Evolutionary conservation across 2,888 invertebrate species (phyloP), one percentile per base, ranked within the genome.

Genomic region (Acanthosepion esculentum): DNA sequence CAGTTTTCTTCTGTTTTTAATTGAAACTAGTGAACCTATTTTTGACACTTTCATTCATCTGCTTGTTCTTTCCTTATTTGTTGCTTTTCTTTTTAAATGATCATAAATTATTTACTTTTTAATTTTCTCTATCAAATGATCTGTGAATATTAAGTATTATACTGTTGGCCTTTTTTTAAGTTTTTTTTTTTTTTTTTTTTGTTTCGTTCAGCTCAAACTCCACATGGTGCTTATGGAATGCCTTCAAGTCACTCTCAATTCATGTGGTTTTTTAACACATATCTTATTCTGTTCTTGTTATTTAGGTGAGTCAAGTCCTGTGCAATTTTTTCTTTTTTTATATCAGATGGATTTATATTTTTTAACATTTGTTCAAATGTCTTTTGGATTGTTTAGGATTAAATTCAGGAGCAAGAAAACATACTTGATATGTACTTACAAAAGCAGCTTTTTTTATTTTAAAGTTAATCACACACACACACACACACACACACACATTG

Each of bases 201-300:
- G 23, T 92, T 92, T 93, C 18, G 33, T 93, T 93, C 48, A 93
- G 93, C 48, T 93, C 93, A 93, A 53, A 93, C 53, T 93, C 50
- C 15, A n/a, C 48, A 53, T 50, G 50, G 93, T 93, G 53, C 53
- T 93, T 97, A 97, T 96, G 98, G 97, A 91, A 99, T 99, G 99
- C 99, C 99, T 94, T 99, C 99, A 64, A 98, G 98, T 95, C 99
- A 99, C 98, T 98, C 99, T 96, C 99, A 99, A 98, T 98, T 99
- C 97, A 98, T 98, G 98, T 99, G 99, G 98, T 99, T 99, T 97
- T 99, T 99, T 97, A 98, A 98, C 96, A 98, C 98, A 94, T 99
- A 99, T 97, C 98, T 98, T 95, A 98, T 98, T 95, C 98, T 98
- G 97, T 99, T 99, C 98, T 98, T 99, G 96, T 98, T 98, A 96